Base-by-base conservation (phyloP, 2,797 vertebrate species). In the Zenarchopterus dispar region DNA sequence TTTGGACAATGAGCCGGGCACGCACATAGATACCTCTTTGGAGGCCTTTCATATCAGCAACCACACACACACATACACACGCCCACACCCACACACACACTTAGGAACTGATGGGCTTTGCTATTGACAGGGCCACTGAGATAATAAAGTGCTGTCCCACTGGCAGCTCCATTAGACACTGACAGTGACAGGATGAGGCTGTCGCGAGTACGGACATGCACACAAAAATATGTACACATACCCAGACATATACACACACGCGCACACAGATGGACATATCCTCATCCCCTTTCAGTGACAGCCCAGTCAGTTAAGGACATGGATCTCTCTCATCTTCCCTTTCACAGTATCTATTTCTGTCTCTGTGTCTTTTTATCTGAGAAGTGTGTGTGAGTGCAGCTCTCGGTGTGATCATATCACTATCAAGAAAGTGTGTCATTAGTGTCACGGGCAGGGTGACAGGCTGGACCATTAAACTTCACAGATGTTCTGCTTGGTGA, bases 101-200 rank as follows among this genome's bases (percentile, higher is more conserved):
- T 31, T 22, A 63, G 62, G 88, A 91, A 93, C 64, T 90, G 92
- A 94, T 91, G 86, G 87, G 44, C 84, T 80, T 47, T 67, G 75
- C 85, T 90, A 92, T 93, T 92, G 92, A 93, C 92, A 93, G 90
- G 84, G 91, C 91, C 91, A 92, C 91, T 85, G 91, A 87, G 86
- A 91, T 92, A 93, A 93, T 93, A 91, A 91, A 93, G 91, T 88
- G 80, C 78, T 86, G 87, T 91, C 90, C 91, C 88, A 75, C 84
- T 83, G 87, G 88, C 88, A 82, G 88, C 87, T 87, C 91, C 90
- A 93, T 93, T 93, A 94, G 81, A 63, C 75, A 54, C 86, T 88
- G 88, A 90, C 90, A 91, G 91, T 92, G 92, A 93, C 91, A 92
- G 89, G 89, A 87, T 81, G 80, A 83, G 82, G 80, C 84, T 88